These are phyloP conservation scores for Taurulus bubalis DNA, from an alignment of 2,113 vertebrate species.

Conservation along the genomic window DNA sequence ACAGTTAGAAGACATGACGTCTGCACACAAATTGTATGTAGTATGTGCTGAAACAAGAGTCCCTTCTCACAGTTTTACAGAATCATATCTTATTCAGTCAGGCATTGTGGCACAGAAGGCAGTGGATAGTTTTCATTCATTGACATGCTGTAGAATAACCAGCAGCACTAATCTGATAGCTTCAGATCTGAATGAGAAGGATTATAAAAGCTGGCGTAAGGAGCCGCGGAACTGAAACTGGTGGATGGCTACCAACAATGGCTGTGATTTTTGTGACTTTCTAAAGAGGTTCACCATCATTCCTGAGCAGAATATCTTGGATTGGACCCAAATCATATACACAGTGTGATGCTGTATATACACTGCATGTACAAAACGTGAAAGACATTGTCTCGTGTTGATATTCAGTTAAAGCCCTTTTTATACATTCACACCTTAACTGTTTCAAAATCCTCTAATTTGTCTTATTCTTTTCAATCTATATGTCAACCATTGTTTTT, in stretches of 20 bases:
- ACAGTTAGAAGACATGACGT: conserved; percentile 12
- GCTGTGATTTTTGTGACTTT: conserved; percentile 24
- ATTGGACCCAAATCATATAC: conserved; percentile 18
- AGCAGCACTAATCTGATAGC: conserved; percentile 67
- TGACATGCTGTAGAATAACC: conserved; percentile 69
- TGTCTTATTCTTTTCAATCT: neutral
- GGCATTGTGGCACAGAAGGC: conserved; percentile 50
- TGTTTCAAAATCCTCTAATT: conserved; percentile 22
- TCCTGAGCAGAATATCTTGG: conserved; percentile 37
- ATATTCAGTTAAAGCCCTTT: conserved; percentile 13
- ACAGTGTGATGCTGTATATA: neutral
- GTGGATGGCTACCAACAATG: conserved; percentile 47
- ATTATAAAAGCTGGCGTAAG: conserved; percentile 66
- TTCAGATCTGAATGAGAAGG: conserved; percentile 68
- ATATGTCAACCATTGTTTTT: conserved; percentile 3
- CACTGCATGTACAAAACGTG: neutral
- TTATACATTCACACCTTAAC: conserved; percentile 16
- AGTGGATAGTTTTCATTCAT: conserved; percentile 62
- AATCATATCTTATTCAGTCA: conserved; percentile 66
- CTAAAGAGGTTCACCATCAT: conserved; percentile 34
- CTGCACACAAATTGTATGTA: conserved; percentile 2
- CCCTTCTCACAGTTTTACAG: conserved; percentile 12
- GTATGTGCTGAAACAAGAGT: conserved; percentile 36
- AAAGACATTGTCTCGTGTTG: neutral
- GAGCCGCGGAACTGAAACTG: conserved; percentile 44